A percentile compares a stretch with the other conserved stretches of the same genome.
Conservation (phyloP, 2,113 vertebrate genomes). For the Pluvialis apricaria region DNA sequence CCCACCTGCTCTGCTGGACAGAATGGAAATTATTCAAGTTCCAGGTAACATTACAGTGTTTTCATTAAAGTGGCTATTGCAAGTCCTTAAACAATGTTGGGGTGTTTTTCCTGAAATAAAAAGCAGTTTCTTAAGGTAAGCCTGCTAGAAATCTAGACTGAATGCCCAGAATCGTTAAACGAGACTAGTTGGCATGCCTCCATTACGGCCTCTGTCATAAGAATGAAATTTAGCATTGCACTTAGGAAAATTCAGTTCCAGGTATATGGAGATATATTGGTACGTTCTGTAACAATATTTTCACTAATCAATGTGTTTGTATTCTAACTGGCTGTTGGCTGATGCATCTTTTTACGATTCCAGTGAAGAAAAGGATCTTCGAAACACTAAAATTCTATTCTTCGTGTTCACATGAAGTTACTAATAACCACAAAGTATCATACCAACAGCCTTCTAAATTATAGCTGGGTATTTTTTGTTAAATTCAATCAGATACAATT, state of each 20-base stretch:
- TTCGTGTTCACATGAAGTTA: not conserved
- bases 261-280: not conserved
- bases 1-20: constrained; percentile 90
- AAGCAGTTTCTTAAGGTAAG: not conserved
- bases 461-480: not conserved
- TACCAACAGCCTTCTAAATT: not conserved
- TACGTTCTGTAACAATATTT: not conserved
- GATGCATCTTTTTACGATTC: not conserved
- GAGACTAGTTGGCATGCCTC: not conserved
- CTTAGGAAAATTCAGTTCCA: not conserved
- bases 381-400: not conserved
- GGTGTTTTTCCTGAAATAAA: not conserved
- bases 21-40: constrained; percentile 96
- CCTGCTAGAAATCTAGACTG: not conserved
- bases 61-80: not conserved
- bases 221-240: not conserved
- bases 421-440: not conserved
- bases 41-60: constrained; percentile 78
- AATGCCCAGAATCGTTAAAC: fast-evolving
- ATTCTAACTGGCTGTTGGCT: not conserved
- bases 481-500: not conserved
- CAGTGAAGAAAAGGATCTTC: not conserved
- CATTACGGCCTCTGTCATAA: not conserved
- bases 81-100: not conserved
- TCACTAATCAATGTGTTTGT: not conserved